Evolutionary conservation across 2,797 vertebrate genomes (phyloP).

Genomic region (Microctenopoma stevenorrisi): DNA sequence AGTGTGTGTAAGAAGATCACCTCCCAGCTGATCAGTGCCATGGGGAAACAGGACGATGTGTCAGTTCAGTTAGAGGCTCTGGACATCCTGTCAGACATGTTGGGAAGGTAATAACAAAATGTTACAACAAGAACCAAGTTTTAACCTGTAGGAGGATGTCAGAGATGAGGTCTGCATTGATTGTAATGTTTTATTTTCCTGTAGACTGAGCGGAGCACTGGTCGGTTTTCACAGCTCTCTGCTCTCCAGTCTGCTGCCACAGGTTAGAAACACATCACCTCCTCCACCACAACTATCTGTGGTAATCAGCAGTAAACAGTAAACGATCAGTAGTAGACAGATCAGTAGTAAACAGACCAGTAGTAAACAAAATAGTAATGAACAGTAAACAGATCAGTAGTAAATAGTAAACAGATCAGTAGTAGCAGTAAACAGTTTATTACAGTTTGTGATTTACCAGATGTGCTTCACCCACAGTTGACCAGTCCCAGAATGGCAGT

Average conservation of each 20-base stretch:
- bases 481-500: constrained; percentile 93
- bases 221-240: constrained; percentile 91
- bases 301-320: too few species aligned
- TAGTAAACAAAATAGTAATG: too few species aligned
- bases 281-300: not conserved
- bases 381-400: too few species aligned
- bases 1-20: constrained; percentile 94
- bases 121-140: not conserved
- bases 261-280: constrained; percentile 46
- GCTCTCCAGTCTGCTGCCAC: constrained; percentile 89
- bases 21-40: constrained; percentile 91
- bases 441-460: too few species aligned
- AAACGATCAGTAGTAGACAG: not conserved
- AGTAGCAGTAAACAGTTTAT: too few species aligned
- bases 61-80: constrained; percentile 94
- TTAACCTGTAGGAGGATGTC: too few species aligned
- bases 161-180: not conserved
- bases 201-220: constrained; percentile 89
- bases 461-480: constrained; percentile 76
- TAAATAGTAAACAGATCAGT: too few species aligned
- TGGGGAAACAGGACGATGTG: constrained; percentile 93
- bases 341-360: not conserved
- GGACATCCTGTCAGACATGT: constrained; percentile 96
- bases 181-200: not conserved
- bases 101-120: constrained; percentile 87